Evolutionary conservation across 2,113 vertebrate species (phyloP), one percentile per base, ranked within the genome.

Genomic region (Coturnix japonica): DNA sequence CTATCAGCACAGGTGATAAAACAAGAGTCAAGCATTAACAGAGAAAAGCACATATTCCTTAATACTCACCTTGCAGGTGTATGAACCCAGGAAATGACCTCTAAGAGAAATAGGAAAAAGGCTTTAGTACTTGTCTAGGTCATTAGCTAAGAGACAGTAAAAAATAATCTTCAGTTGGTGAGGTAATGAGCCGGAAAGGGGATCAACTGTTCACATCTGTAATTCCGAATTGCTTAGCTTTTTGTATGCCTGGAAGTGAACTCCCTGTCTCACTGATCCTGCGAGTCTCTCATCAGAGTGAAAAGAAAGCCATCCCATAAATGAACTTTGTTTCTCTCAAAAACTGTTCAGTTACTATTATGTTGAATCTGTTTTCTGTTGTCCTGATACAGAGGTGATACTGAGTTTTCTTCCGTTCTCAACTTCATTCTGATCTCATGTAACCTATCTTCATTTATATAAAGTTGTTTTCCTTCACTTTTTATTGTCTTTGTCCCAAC

Each of bases 271-370:
- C 23, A n/a, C 33, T 76, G 70, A 60, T 86, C 14, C 59, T 89
- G 43, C 43, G 72, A 23, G 80, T 74, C 65, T 86, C 65, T 59
- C 30, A 60, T 14, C 25, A 63, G n/a, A 69, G 64, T 30, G 53
- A 57, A 53, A 73, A 22, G 72, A 37, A 30, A 3, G 14, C 13
- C 61, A 53, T 60, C 41, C 28, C 56, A 2, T 67, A 57, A 83
- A 81, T 63, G 53, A 93, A 88, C 80, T 90, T 90, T 3, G 13
- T 87, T 91, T 90, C 33, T 83, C 51, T 85, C 28, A 57, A 87
- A 91, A 54, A 8, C 5, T 49, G 6, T 56, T 54, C 6, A 31
- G 17, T 31, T 56, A 19, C 53, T 56, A 44, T 9, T 65, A 6
- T 63, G 61, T 59, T 19, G 85, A 46, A 25, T 81, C 51, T 81